Evolutionary conservation across 1,140 invertebrate genomes (phyloP), one percentile per base, ranked within the genome.

Genomic region (Drosophila bocqueti): DNA sequence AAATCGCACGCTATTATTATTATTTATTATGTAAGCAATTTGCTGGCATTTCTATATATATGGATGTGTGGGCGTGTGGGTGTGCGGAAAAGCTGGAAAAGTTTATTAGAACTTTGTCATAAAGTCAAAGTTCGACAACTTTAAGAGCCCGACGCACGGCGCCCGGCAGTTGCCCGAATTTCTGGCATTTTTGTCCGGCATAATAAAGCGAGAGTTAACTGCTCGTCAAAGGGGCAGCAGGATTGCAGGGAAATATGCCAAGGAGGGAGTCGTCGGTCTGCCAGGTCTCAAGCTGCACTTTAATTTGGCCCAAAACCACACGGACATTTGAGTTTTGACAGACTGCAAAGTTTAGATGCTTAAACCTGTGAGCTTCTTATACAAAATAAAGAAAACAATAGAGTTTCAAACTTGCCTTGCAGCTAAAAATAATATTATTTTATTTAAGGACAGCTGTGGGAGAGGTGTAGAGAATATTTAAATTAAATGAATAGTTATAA

Each of bases 1-100:
- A 89, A 89, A 86, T 89, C 83, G 81, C 83, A 86, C 84, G 80
- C 67, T 83, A 89, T 89, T 86, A 87, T 89, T 86, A 89, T 83
- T 86, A 87, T 86, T 86, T 86, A 89, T 86, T 86, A 89, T 86
- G 83, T 69, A 83, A 87, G 83, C 83, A 83, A 87, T 86, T 86
- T 86, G 79, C 83, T 68, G 76, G 71, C 76, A 83, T 87, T 82
- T 72, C 58, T 78, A 31, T 65, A 46, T 50, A 49, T 34, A n/a
- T 57, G 49, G 47, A 45, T 50, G 26, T 54, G 42, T 43, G 72
- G 46, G 55, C 58, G 50, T 57, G 63, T 38, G 57, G 45, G 24
- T 42, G 31, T 29, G 26, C 1, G 26, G 2, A 29, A 31, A 34
- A 43, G 38, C 31, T 42, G 54, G 45, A 59, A 79, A 79, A 80